Base-by-base conservation (phyloP, 2,113 vertebrate genomes). In the Podocnemis expansa region DNA sequence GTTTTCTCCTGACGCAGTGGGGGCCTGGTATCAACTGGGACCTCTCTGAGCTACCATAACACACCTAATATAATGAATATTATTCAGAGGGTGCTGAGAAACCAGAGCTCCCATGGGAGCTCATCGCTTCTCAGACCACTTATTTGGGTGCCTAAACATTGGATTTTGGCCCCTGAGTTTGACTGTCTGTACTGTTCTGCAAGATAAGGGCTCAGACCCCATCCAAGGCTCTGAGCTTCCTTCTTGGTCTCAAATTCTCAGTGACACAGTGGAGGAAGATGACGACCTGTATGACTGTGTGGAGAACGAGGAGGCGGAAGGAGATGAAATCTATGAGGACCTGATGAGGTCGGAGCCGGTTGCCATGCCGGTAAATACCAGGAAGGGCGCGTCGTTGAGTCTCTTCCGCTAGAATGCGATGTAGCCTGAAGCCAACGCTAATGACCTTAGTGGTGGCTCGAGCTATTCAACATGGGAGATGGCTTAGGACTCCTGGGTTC, bases 241-340 rank as follows among this genome's bases (percentile, higher is more conserved):
- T 76, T 41, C 41, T 41, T 4, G 31, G 17, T 43, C 63, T 41
- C 70, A n/a, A 34, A 78, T 55, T 41, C 22, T 1, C 97, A 99
- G 99, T 67, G 99, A 99, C 96, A 99, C 99, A 0, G 98, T 98
- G 55, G 99, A 99, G 43, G 99, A 99, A 47, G 99, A 99, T 38
- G 99, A 99, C 14, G 98, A 99, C 87, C 97, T 99, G 56, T 99
- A 99, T 27, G 99, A 99, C 96, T 99, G 98, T 52, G 98, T 99
- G 96, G 99, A 99, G 93, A 98, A 98, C 6, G 99, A 99, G 86
- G 98, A 98, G 82, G 96, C 98, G 0, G 99, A 99, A 81, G 99
- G 99, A 2, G 99, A 99, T 6, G 99, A 99, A 85, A 98, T 99
- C 96, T 99, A 99, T 21, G 99, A 99, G 96, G 99, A 99, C 93